A percentile compares a stretch with the other conserved stretches of the same genome.
Evolutionary conservation across 1,140 invertebrate species (phyloP).

Genomic region (Drosophila bocqueti): DNA sequence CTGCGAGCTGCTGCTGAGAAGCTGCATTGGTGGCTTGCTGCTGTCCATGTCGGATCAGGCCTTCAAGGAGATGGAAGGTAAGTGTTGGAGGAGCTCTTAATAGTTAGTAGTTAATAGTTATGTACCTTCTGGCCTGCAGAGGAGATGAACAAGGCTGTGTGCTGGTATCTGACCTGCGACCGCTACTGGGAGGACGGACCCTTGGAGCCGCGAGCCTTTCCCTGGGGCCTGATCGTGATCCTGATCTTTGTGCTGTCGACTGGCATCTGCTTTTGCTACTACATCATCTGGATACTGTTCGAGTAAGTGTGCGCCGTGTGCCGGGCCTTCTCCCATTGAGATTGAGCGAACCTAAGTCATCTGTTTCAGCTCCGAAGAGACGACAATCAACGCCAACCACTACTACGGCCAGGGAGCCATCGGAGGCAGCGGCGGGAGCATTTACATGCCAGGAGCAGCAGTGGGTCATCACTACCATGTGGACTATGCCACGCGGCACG

Average conservation of each 20-base stretch:
- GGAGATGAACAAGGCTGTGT: conserved; percentile 94
- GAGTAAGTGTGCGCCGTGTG: conserved; percentile 88
- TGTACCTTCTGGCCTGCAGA: conserved; percentile 86
- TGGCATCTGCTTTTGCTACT: conserved; percentile 94
- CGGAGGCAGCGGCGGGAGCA: conserved; percentile 55
- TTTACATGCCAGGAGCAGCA: conserved; percentile 70
- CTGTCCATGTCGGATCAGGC: conserved; percentile 92
- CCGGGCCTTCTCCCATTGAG: conserved; percentile 48
- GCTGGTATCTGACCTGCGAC: conserved; percentile 96
- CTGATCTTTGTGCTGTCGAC: conserved; percentile 91
- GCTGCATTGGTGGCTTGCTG: conserved; percentile 91
- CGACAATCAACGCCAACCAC: conserved; percentile 81
- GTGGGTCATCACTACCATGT: conserved; percentile 65
- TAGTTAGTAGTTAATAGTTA: no score
- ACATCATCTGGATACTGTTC: conserved; percentile 95
- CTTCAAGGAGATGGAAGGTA: conserved; percentile 94
- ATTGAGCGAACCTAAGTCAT: conserved; percentile 83
- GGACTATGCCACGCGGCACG: conserved; percentile 66
- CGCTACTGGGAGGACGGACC: conserved; percentile 95
- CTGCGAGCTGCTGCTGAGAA: conserved; percentile 88
- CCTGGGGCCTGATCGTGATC: conserved; percentile 91
- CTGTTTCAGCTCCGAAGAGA: conserved; percentile 85
- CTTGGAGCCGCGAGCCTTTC: conserved; percentile 90
- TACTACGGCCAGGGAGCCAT: conserved; percentile 57
- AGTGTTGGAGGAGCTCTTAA: neutral